phyloP scores from a whole-genome alignment of 2,113 vertebrate species.

The Leptosomus discolor region DNA sequence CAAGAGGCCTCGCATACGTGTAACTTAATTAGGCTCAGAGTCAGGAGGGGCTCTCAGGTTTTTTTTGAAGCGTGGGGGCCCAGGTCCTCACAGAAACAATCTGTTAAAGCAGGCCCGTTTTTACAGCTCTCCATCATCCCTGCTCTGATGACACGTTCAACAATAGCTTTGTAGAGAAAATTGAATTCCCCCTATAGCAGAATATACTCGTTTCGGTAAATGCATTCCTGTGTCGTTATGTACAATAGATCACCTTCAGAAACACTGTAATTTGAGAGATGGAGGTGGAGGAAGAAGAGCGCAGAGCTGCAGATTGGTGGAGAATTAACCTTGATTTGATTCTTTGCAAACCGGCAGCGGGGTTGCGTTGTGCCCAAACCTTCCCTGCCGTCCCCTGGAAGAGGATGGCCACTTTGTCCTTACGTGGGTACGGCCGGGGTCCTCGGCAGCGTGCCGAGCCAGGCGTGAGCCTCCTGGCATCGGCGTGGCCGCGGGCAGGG shows the following conservation, averaged over 20 bases:
- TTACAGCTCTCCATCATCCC: not conserved
- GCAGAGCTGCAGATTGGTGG: not conserved
- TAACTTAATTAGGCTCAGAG: not conserved
- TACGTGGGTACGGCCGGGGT: rapidly evolving
- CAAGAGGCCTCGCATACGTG: rapidly evolving
- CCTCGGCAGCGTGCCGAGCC: not conserved
- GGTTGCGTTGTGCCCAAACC: not conserved
- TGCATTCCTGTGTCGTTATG: not conserved
- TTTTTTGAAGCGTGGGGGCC: not conserved
- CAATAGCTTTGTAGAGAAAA: not conserved
- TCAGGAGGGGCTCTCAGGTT: not conserved
- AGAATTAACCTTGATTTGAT: not conserved
- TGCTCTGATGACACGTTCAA: not conserved
- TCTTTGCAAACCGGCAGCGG: not conserved
- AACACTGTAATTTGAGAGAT: not conserved
- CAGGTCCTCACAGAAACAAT: not conserved
- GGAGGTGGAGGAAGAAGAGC: not conserved
- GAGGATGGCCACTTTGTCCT: not conserved
- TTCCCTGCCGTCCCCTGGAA: not conserved
- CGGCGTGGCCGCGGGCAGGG: rapidly evolving
- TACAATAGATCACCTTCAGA: not conserved
- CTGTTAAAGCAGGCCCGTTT: not conserved
- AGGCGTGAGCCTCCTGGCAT: not conserved
- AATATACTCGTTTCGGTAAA: not conserved
- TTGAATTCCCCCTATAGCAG: not conserved